Conservation (phyloP, 2,113 vertebrate species). For the Rhinichthys klamathensis region DNA sequence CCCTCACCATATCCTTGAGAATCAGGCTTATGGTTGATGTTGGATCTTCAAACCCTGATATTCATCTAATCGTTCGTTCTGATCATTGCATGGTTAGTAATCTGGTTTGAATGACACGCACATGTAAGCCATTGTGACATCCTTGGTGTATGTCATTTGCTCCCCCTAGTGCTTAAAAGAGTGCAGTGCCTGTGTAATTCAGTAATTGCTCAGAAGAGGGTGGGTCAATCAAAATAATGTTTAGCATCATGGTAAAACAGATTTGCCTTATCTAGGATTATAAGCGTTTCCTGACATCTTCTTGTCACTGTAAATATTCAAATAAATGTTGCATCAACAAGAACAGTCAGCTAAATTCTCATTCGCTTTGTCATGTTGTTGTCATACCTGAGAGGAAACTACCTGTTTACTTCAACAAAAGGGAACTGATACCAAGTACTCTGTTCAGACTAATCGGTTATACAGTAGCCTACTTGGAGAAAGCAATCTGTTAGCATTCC, state of each 20-base stretch:
- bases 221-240: neutral
- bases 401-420: neutral
- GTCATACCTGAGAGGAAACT: neutral
- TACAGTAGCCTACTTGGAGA: neutral
- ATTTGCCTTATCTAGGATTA: neutral
- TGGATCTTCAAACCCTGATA: neutral
- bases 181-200: neutral
- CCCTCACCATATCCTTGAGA: neutral
- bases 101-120: neutral
- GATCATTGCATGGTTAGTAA: neutral
- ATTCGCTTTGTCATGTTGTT: neutral
- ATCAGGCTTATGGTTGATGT: neutral
- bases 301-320: neutral
- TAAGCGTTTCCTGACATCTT: neutral
- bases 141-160: neutral
- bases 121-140: neutral
- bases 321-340: neutral
- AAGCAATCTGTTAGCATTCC: neutral
- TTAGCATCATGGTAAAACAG: neutral
- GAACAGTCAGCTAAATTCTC: neutral
- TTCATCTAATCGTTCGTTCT: neutral
- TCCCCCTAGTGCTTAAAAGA: slow-evolving; percentile 41
- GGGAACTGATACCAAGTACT: too few species aligned
- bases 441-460: neutral
- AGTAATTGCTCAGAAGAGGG: neutral